phyloP scores from a whole-genome alignment of 1,140 invertebrate species.

The Papilio polytes region DNA sequence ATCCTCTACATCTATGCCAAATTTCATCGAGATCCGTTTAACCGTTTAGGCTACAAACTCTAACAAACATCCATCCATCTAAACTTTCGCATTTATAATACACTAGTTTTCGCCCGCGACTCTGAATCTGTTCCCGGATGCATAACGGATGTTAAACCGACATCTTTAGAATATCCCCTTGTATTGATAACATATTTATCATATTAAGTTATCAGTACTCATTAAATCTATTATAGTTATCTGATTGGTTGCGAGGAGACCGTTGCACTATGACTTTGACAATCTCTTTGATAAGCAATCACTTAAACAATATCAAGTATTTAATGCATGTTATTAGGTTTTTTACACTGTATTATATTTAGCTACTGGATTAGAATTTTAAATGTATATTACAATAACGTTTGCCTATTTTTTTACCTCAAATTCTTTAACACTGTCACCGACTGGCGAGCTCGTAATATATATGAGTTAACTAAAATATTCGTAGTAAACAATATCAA shows the following conservation, averaged over 20 bases:
- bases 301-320: neutral
- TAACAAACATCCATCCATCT: no score
- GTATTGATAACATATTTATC: conserved; percentile 6
- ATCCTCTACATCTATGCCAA: no score
- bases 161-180: neutral
- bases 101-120: no score
- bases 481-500: neutral
- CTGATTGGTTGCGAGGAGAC: neutral
- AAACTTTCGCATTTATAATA: no score
- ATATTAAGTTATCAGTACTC: neutral
- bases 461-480: no score
- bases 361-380: neutral
- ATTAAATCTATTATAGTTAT: neutral
- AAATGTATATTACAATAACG: neutral
- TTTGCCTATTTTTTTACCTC: no score
- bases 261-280: conserved; percentile 19
- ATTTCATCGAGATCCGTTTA: no score
- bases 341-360: neutral
- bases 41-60: no score
- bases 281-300: neutral
- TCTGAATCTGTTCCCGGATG: neutral
- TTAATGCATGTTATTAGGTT: neutral
- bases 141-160: neutral
- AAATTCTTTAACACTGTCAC: no score
- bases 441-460: neutral